Conservation (phyloP, 2,888 invertebrate species). For the Augochlorella aurata region DNA sequence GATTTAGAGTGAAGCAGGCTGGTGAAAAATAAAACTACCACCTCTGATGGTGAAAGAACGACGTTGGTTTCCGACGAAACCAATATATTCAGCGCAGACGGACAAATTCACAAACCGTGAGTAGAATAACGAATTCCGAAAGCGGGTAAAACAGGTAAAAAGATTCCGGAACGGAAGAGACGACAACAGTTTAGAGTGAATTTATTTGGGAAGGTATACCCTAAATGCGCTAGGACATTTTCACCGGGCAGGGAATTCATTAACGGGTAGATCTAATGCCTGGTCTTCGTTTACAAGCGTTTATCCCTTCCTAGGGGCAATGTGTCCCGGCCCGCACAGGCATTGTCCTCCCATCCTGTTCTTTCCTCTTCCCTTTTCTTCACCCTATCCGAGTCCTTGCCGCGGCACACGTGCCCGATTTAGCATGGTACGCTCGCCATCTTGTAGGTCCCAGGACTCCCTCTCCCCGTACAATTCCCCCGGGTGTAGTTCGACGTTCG, state of each 20-base stretch:
- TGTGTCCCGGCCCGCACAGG: conserved; percentile 54
- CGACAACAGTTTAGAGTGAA: neutral
- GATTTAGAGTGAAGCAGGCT: too few relatives aligned
- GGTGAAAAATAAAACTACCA: too few relatives aligned
- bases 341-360: conserved; percentile 52
- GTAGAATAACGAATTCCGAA: neutral
- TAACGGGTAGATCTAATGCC: neutral
- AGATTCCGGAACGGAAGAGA: neutral
- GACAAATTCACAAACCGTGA: neutral
- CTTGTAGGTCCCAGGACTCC: conserved; percentile 43
- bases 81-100: neutral
- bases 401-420: conserved; percentile 67
- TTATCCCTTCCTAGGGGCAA: conserved; percentile 20
- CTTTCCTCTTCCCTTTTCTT: conserved; percentile 50
- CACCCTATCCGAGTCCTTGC: conserved; percentile 46
- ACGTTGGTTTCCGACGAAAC: too few relatives aligned
- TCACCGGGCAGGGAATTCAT: neutral
- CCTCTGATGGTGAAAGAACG: too few relatives aligned
- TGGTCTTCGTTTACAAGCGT: neutral
- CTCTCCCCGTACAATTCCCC: conserved; percentile 23
- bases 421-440: conserved; percentile 67
- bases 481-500: conserved; percentile 28
- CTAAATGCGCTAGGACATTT: neutral
- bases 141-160: neutral
- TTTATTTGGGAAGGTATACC: neutral